These are phyloP conservation scores for Distichodus sexfasciatus DNA, from an alignment of 2,797 vertebrate genomes.

Conservation along the genomic window DNA sequence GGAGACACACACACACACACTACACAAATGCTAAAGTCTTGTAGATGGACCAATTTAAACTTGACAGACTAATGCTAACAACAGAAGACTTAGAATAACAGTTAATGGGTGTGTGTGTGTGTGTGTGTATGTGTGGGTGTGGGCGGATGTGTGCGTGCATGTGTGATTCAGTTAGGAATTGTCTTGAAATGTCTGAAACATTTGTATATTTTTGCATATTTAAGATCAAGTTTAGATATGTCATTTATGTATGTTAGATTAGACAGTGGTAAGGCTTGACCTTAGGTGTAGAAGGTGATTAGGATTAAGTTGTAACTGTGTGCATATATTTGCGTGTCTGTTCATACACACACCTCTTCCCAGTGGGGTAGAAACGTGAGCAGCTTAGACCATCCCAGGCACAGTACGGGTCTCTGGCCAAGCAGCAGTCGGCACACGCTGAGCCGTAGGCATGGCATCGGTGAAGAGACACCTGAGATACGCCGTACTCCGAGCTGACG, in stretches of 20 bases:
- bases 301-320: too few species aligned
- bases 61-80: slow-evolving; percentile 32
- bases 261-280: too few species aligned
- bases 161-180: too few species aligned
- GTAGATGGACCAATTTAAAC: slow-evolving; percentile 50
- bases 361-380: slow-evolving; percentile 92
- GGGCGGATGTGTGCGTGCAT: too few species aligned
- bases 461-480: slow-evolving; percentile 93
- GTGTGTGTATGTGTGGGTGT: slow-evolving; percentile 12
- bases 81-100: neutral
- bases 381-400: slow-evolving; percentile 96
- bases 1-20: neutral
- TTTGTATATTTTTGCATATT: too few species aligned
- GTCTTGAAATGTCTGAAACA: too few species aligned
- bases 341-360: slow-evolving; percentile 80
- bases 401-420: slow-evolving; percentile 93
- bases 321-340: too few species aligned
- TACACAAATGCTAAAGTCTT: neutral
- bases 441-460: slow-evolving; percentile 92
- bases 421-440: slow-evolving; percentile 95
- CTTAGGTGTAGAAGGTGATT: too few species aligned
- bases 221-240: too few species aligned
- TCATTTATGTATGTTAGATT: too few species aligned
- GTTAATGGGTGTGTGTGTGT: neutral
- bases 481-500: slow-evolving; percentile 88